Evolutionary conservation across 2,113 vertebrate genomes (phyloP).

Genomic region (Silurus glanis): DNA sequence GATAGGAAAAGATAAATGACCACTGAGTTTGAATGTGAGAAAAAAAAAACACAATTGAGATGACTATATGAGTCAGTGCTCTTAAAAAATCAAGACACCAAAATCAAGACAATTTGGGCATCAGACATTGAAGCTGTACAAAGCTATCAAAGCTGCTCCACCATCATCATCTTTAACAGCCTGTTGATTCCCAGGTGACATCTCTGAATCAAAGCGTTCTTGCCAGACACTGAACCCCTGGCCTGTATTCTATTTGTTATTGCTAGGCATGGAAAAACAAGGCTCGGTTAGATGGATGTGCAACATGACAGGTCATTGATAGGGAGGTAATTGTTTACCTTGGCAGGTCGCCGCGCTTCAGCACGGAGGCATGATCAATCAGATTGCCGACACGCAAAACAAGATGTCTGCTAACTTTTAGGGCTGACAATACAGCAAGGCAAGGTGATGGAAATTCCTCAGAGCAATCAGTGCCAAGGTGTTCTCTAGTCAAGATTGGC

Average conservation of each 20-base stretch:
- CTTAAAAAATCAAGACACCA: not conserved
- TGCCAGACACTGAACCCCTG: slow-evolving; percentile 16
- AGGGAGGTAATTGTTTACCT: slow-evolving; percentile 48
- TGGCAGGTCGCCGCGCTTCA: slow-evolving; percentile 25
- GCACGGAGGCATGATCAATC: slow-evolving; percentile 32
- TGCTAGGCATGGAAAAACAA: slow-evolving; percentile 39
- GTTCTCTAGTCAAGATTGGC: not conserved
- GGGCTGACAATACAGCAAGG: slow-evolving; percentile 4
- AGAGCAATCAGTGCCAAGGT: not conserved
- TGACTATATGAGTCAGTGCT: not conserved
- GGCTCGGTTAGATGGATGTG: slow-evolving; percentile 31
- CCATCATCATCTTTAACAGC: not conserved
- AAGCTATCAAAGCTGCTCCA: slow-evolving; percentile 27
- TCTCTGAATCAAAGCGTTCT: not conserved
- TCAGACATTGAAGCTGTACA: not conserved
- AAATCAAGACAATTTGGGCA: not conserved
- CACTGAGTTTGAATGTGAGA: not conserved
- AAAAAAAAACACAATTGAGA: slow-evolving; percentile 9
- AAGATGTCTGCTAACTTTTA: slow-evolving; percentile 31
- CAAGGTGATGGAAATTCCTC: slow-evolving; percentile 27
- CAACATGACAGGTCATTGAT: slow-evolving; percentile 51
- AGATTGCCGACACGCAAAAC: slow-evolving; percentile 42
- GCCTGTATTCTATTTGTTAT: slow-evolving; percentile 29
- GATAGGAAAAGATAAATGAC: not conserved
- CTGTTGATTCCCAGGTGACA: not conserved